Evolutionary conservation across 2,888 invertebrate genomes (phyloP), one percentile per base, ranked within the genome.

Genomic region (Drosophila koepferae): DNA sequence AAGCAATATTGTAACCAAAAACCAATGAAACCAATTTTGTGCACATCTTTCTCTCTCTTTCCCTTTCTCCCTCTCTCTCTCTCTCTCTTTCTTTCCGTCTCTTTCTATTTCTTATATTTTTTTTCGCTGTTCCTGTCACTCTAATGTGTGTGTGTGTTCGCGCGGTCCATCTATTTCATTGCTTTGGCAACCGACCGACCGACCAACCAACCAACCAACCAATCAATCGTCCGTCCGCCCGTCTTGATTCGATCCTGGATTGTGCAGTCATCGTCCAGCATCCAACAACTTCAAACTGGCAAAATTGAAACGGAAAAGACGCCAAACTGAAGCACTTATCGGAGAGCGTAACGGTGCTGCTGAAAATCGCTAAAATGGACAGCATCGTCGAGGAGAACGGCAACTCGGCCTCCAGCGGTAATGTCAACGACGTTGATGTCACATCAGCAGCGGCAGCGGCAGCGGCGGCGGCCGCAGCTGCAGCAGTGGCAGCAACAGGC

Each of bases 341-440:
- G 90, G 93, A 94, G 93, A 94, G 96, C 95, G 92, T 91, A 61
- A 95, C 95, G 95, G 95, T 94, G 95, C 94, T 95, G 93, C 92
- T 92, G 88, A 92, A 92, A 86, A 92, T 92, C 82, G 90, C 92
- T 90, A 93, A 92, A 91, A 97, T 97, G 97, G 97, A 97, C 95
- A 90, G 90, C 94, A 97, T 97, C 96, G 97, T 97, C 94, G 97
- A 97, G 95, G 97, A 97, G 95, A 97, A 97, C 94, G 97, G 97
- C 92, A 94, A 94, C 92, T 92, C 92, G 80, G 81, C 86, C 56
- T 81, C 89, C 74, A 88, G 76, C 73, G 75, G 82, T 51, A 91
- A 91, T 64, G 75, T 81, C 72, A 92, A 91, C 74, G 83, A 90
- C 69, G 91, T 91, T 60, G 83, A 72, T 59, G 74, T 73, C 48